Base-by-base conservation (phyloP, 2,113 vertebrate species). In the Leptosomus discolor region DNA sequence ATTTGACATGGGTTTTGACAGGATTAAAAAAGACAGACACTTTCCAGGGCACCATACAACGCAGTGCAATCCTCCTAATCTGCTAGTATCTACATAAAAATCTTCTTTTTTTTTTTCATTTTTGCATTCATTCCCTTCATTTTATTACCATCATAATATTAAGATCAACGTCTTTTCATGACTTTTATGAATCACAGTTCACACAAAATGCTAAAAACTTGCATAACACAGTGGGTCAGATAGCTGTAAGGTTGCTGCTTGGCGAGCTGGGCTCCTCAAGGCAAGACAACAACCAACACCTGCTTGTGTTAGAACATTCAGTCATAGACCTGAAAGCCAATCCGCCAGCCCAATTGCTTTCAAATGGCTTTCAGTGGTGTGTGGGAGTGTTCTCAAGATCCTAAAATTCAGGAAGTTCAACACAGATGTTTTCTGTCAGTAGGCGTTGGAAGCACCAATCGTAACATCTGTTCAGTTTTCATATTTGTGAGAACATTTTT, bases 341-440 rank as follows among this genome's bases (percentile, higher is more conserved):
- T 87, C 64, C 36, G 85, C 90, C 95, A 98, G 77, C 27, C 76
- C 84, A 89, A 89, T 15, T 93, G 92, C 93, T 91, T 97, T 97
- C 90, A 97, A 97, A 95, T 74, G 61, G 57, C 83, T 91, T 97
- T 90, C 65, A 67, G 94, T 89, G 86, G 75, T 76, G 97, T 92
- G 98, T 98, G 97, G 98, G 98, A 91, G 98, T 96, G 75, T 98
- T 98, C 98, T 96, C 97, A 97, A 96, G 97, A 96, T 95, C 94
- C 69, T 43, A 97, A 97, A 95, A 96, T 97, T 96, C 97, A 98
- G 97, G 98, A 98, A 98, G 97, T 94, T 90, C 80, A 94, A 50
- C 96, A 88, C 98, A 98, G 98, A 98, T 98, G 98, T 98, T 98
- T 98, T 97, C 87, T 97, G 97, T 98, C 97, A 98, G 96, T 94